These are phyloP conservation scores for Pocillopora meandrina DNA, from an alignment of 92 coral and sea anemone species.

Conservation along the genomic window DNA sequence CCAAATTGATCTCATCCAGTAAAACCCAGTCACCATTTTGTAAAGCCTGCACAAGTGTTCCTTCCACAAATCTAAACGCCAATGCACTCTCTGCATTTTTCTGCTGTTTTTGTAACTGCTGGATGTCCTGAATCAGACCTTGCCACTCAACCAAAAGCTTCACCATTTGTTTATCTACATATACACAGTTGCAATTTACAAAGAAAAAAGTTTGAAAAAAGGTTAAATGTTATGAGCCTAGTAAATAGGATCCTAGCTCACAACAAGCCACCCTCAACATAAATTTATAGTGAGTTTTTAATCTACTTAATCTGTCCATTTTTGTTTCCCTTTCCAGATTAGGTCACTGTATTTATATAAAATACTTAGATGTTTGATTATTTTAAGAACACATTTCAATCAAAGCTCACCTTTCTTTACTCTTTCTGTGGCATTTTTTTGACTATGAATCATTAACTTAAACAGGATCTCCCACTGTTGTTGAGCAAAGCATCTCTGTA, in stretches of 20 bases:
- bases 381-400: neutral
- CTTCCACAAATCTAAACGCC: constrained; percentile 93
- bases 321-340: no score
- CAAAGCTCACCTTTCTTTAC: constrained; percentile 47
- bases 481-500: constrained; percentile 88
- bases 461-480: constrained; percentile 90
- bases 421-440: constrained; percentile 79
- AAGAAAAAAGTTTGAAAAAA: no score
- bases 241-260: no score
- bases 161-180: constrained; percentile 15
- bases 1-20: constrained; percentile 96
- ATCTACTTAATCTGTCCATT: no score
- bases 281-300: no score
- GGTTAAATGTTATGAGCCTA: no score
- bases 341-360: neutral
- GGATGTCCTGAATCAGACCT: constrained; percentile 64
- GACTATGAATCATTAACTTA: constrained; percentile 85
- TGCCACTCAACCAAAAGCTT: constrained; percentile 69
- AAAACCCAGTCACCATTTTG: constrained; percentile 91
- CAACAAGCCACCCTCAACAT: no score
- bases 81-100: constrained; percentile 88
- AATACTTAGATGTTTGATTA: neutral
- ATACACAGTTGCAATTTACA: neutral
- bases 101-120: constrained; percentile 75
- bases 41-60: constrained; percentile 87